phyloP scores from a whole-genome alignment of 1,140 invertebrate species.

The Forficula auricularia region DNA sequence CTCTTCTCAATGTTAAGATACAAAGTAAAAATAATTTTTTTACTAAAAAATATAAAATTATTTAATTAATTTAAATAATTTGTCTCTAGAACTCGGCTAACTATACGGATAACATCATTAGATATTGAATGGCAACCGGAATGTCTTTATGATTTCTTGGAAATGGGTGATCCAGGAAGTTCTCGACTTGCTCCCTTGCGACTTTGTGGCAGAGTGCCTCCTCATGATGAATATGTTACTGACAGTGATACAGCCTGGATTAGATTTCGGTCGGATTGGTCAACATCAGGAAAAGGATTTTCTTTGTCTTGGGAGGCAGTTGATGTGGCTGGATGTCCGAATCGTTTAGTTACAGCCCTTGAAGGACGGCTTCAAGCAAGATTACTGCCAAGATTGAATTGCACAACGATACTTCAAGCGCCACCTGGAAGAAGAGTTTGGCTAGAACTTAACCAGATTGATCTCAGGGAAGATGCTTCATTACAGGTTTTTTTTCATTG shows the following conservation, averaged over 20 bases:
- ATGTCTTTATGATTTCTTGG: constrained; percentile 59
- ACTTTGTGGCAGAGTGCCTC: too few relatives aligned
- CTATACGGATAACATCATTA: constrained; percentile 25
- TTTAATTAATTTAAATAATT: too few relatives aligned
- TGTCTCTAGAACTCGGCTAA: too few relatives aligned
- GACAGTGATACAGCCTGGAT: constrained; percentile 5
- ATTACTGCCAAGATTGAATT: constrained; percentile 39
- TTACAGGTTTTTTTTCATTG: neutral
- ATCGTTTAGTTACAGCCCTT: constrained; percentile 39
- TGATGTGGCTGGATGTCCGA: constrained; percentile 43
- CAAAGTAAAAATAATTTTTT: too few relatives aligned
- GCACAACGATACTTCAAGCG: constrained; percentile 42
- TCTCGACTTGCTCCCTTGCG: neutral
- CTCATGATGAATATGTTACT: neutral
- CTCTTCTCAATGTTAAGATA: too few relatives aligned
- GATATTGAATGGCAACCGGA: constrained; percentile 54
- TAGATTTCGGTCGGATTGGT: constrained; percentile 52
- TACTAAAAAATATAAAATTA: too few relatives aligned
- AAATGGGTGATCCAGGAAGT: constrained; percentile 25
- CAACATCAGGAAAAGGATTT: constrained; percentile 43
- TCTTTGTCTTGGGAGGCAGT: constrained; percentile 44
- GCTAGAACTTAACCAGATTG: constrained; percentile 41
- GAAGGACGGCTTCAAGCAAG: constrained; percentile 28
- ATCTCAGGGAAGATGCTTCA: constrained; percentile 24
- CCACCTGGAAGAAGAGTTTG: constrained; percentile 40